Base-by-base conservation (phyloP, 2,888 invertebrate genomes). In the Ommatoiulus sabulosus region DNA sequence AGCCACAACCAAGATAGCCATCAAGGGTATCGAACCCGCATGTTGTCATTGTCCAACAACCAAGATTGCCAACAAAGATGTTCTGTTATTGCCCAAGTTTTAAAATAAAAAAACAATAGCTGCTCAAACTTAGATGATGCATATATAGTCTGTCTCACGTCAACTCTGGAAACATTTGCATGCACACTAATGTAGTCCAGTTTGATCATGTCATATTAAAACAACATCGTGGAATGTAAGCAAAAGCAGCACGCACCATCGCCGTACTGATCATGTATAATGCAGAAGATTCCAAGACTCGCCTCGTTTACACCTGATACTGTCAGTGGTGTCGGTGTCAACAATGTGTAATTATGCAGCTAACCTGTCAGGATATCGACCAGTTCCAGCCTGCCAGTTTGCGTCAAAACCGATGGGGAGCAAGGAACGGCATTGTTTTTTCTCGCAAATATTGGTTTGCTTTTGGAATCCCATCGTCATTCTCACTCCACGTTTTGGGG, bases 301-400 rank as follows among this genome's bases (percentile, higher is more conserved):
- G 52, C 12, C 12, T 12, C 15, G 52, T 52, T 52, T 52, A 52
- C 52, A 52, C 52, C 52, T 52, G 52, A 52, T 52, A 52, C 52
- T 52, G 52, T 52, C 52, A 8, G 12, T 52, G 52, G 52, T 52
- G 52, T 52, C 52, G 52, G 12, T 52, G 52, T 52, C 52, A 52
- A 52, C 52, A 52, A 52, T 52, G 52, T 52, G 52, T 52, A 52
- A 52, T 52, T 52, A 52, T 52, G 52, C 52, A 52, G 52, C 52
- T 52, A 52, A 52, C 52, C 12, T 52, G 52, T 52, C 52, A 52
- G 12, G 52, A 12, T 52, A 52, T 52, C 52, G 52, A 52, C 52
- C 52, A 52, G 52, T 12, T 10, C 2, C 52, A 52, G 52, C 6
- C 52, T 52, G 52, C 15, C 52, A 52, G 52, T 12, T 52, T 12